Evolutionary conservation across 2,797 vertebrate species (phyloP), one percentile per base, ranked within the genome.

Genomic region (Brotula barbata): DNA sequence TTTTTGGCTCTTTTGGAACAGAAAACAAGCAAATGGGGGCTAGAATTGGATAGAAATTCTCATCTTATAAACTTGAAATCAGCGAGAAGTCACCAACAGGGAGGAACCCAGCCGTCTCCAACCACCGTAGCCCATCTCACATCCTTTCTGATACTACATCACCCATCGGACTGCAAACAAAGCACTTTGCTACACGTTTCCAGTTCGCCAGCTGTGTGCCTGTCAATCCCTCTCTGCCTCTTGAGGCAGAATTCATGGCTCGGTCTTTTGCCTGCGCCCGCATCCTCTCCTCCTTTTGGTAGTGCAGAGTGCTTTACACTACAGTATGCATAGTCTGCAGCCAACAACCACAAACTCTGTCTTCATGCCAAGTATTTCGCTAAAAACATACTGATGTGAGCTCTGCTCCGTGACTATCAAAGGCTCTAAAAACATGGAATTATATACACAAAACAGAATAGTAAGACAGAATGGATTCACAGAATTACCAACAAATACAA

Each of bases 161-260:
- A 73, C 59, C 66, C 57, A 47, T 55, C 23, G 40, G 66, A 70
- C 22, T 78, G 76, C 80, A 82, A 77, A 86, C 82, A 80, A 78
- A 85, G 81, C 83, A 83, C 78, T 88, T 82, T 77, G 60, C 79
- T 67, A 77, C 68, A 83, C 56, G 80, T 82, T 89, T 89, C 84
- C 77, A 86, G 79, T 85, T 87, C 73, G 87, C 56, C 80, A 77
- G 63, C 81, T 80, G 77, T 72, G 78, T 70, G 80, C 80, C 68
- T 83, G 82, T 88, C 80, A 86, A 74, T 87, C 71, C 77, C 69
- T 83, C 68, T 46, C 68, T 80, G 74, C 73, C 73, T 87, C 82
- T 81, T 59, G 79, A 86, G 85, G 80, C 87, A 81, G 85, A 83
- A 67, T 88, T 84, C 79, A 83, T 51, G 78, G 85, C 85, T 86